Base-by-base conservation (phyloP, 2,888 invertebrate genomes). In the Anarsia innoxiella region DNA sequence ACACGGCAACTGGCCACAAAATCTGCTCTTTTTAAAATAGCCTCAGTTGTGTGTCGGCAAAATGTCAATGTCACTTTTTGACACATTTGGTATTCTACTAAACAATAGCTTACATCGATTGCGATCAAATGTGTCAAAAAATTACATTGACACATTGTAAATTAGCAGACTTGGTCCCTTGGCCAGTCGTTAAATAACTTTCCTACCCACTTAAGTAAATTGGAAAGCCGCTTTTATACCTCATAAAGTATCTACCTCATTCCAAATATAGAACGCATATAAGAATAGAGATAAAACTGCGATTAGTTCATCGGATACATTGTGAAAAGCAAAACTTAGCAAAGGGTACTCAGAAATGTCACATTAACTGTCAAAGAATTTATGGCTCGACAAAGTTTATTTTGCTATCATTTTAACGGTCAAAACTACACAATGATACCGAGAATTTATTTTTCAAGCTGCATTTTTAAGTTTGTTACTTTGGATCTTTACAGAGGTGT, bases 311-410 rank as follows among this genome's bases (percentile, higher is more conserved):
- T 37, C 28, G 31, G 29, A 33, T 34, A 13, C 23, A 16, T 23
- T 38, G 33, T 23, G 29, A 29, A 38, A 36, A 23, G 19, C 28
- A 23, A n/a, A n/a, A n/a, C n/a, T n/a, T n/a, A n/a, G n/a, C 11
- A 10, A 30, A 36, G 25, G 36, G 30, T 31, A 36, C 36, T 36
- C 36, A 36, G 31, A 31, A 31, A 19, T 31, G 31, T 37, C 31
- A 11, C 25, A 27, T 31, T 19, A 37, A 32, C 37, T 37, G 37
- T 31, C 37, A 37, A 23, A 37, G 15, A 31, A 32, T 31, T 37
- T 26, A 19, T 2, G 28, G n/a, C 19, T 35, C 11, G 12, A 28
- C 35, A 10, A 34, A 16, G n/a, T n/a, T 35, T 35, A 28, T n/a
- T 1, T 33, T 33, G 15, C 33, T 14, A 9, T 25, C 25, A n/a